These are phyloP conservation scores for Oxycera nigricornis DNA, from an alignment of 2,888 invertebrate genomes.

Conservation along the genomic window DNA sequence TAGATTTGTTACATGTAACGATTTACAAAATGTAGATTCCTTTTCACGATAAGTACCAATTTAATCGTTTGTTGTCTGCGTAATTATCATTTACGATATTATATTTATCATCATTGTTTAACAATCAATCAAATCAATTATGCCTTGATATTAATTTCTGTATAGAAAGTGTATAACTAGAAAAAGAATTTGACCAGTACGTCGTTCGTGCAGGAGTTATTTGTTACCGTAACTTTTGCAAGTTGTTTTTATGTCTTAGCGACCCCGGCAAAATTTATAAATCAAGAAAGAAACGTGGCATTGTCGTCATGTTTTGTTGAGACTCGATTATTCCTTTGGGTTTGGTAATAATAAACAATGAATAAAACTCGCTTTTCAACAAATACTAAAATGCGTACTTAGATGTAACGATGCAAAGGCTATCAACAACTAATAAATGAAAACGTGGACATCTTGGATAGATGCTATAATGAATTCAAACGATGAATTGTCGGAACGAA, in stretches of 20 bases:
- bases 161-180: background rate
- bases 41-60: background rate
- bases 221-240: slow-evolving; percentile 14
- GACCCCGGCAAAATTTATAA: slow-evolving; percentile 2
- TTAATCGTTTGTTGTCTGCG: background rate
- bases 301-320: slow-evolving; percentile 8
- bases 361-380: background rate
- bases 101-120: background rate
- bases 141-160: background rate
- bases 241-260: background rate
- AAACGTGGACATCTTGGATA: background rate
- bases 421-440: background rate
- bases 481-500: background rate
- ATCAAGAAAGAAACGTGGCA: background rate
- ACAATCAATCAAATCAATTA: background rate
- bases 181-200: background rate
- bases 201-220: slow-evolving; percentile 29
- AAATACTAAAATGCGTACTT: slow-evolving; percentile 1
- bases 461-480: background rate
- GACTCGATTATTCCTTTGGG: slow-evolving; percentile 33
- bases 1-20: background rate
- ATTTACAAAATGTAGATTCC: slow-evolving; percentile 9
- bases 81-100: background rate
- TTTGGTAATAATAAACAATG: slow-evolving; percentile 32
- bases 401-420: background rate